A percentile compares a stretch with the other conserved stretches of the same genome.
phyloP scores from a whole-genome alignment of 2,113 vertebrate species.

The Spea bombifrons region DNA sequence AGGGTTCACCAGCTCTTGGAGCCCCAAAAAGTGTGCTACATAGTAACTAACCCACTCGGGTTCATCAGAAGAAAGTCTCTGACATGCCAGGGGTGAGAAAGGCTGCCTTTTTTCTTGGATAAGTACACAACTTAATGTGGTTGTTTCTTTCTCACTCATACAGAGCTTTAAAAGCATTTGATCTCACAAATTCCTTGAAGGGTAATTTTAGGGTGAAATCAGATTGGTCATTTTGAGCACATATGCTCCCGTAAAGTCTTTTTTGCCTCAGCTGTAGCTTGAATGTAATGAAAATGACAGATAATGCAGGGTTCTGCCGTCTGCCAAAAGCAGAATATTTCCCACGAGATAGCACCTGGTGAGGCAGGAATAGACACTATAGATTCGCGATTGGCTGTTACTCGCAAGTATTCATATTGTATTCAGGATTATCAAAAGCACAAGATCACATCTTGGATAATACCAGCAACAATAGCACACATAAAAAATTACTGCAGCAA shows the following conservation, averaged over 20 bases:
- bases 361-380: constrained; percentile 72
- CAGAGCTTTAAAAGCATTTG: constrained; percentile 58
- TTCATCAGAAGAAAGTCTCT: too few species aligned
- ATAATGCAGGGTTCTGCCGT: constrained; percentile 68
- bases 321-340: constrained; percentile 79
- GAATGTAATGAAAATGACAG: constrained; percentile 79
- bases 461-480: constrained; percentile 76
- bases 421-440: constrained; percentile 79
- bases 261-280: constrained; percentile 74
- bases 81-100: too few species aligned
- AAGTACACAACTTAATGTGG: too few species aligned
- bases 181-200: constrained; percentile 60
- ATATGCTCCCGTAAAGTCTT: constrained; percentile 72
- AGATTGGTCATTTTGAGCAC: constrained; percentile 70
- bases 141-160: constrained; percentile 17
- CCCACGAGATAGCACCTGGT: constrained; percentile 77
- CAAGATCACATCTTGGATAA: constrained; percentile 78
- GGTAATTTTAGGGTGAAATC: constrained; percentile 67
- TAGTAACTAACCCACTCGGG: too few species aligned
- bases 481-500: constrained; percentile 83
- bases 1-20: too few species aligned
- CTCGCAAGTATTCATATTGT: constrained; percentile 70
- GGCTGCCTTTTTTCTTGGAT: too few species aligned
- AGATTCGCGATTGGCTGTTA: constrained; percentile 76
- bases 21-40: too few species aligned